phyloP scores from a whole-genome alignment of 2,797 vertebrate genomes.

The Lepus oiostolus region DNA sequence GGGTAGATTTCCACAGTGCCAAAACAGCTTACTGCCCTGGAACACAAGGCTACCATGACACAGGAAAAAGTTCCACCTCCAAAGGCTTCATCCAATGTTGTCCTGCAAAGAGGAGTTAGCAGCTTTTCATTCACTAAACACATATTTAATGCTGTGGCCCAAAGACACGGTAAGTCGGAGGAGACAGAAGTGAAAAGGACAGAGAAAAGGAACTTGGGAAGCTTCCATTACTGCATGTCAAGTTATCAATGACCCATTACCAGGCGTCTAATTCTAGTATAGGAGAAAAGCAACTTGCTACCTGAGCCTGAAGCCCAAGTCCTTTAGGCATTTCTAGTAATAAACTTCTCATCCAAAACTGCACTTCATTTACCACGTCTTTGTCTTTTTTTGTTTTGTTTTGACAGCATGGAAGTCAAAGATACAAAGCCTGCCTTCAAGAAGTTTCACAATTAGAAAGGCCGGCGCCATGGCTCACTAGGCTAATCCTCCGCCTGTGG shows the following conservation, averaged over 20 bases:
- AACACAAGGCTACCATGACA: neutral
- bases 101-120: neutral
- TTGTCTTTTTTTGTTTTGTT: neutral
- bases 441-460: conserved; percentile 22
- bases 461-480: too few relatives aligned
- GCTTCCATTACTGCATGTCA: neutral
- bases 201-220: neutral
- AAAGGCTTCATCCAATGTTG: neutral
- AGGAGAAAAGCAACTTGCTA: neutral
- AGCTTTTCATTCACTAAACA: neutral
- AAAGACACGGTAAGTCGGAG: neutral
- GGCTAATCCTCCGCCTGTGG: too few relatives aligned
- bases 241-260: neutral
- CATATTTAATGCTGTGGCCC: neutral
- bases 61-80: neutral
- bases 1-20: neutral
- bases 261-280: neutral
- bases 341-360: neutral
- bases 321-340: neutral
- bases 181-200: neutral
- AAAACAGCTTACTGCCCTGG: neutral
- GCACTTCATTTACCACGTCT: neutral
- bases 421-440: neutral
- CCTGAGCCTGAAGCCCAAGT: neutral
- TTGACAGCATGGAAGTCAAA: neutral